Conservation (phyloP, 1,140 invertebrate species). For the Latrodectus geometricus region DNA sequence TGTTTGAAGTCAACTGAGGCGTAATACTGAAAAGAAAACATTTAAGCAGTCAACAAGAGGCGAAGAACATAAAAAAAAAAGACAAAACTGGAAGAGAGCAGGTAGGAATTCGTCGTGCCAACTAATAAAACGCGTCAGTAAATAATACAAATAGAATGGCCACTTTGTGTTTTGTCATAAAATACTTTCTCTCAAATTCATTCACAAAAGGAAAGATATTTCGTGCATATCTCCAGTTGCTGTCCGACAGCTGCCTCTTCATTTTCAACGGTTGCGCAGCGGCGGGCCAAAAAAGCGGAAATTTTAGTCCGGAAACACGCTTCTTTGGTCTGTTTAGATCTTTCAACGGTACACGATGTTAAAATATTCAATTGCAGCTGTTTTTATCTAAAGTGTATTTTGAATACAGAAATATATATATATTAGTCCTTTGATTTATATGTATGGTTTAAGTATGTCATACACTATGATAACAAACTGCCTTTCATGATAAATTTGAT, state of each 20-base stretch:
- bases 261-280: slow-evolving; percentile 46
- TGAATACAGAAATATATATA: not conserved
- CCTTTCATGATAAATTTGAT: too few species aligned
- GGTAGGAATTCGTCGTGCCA: not conserved
- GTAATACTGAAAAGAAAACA: not conserved
- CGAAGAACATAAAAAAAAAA: not conserved
- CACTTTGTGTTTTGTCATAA: slow-evolving; percentile 33
- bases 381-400: not conserved
- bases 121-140: slow-evolving; percentile 18
- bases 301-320: slow-evolving; percentile 43
- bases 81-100: not conserved
- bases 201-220: slow-evolving; percentile 2
- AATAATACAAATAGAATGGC: slow-evolving; percentile 52
- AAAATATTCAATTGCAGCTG: not conserved
- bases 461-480: too few species aligned
- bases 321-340: slow-evolving; percentile 8
- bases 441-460: too few species aligned
- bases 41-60: not conserved
- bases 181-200: not conserved
- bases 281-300: slow-evolving; percentile 10
- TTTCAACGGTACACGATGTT: not conserved
- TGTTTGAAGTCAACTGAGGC: not conserved
- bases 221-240: slow-evolving; percentile 43
- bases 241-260: not conserved
- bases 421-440: too few species aligned